Evolutionary conservation across 2,797 vertebrate genomes (phyloP), one percentile per base, ranked within the genome.

Genomic region (Siniperca undulata): DNA sequence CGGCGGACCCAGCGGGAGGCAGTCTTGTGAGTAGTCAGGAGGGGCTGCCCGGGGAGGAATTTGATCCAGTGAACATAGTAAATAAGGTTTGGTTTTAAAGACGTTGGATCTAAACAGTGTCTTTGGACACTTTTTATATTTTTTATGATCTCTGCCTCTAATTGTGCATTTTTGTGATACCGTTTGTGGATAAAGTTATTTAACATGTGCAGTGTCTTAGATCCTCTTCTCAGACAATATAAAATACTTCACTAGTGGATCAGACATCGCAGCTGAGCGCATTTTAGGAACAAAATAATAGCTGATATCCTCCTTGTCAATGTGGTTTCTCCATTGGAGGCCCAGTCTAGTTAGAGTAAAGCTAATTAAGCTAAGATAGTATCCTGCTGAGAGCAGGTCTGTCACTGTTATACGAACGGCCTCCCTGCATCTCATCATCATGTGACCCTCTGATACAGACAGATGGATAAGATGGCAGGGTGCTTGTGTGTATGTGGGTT

Each of bases 21-120:
- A 99, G 98, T 95, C 96, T 99, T 95, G 99, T 99, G 95, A 97
- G 96, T 96, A 77, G 78, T 89, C 86, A 78, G 75, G 64, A 78
- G 86, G 59, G 73, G 38, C 40, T 13, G 20, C 24, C 55, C 13
- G 3, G 53, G 42, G 65, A 59, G 2, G 56, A 48, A 69, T 52
- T 19, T 80, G 34, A 69, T 64, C 50, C 55, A 19, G 59, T 53
- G 0, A 73, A 67, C 42, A 67, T 44, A 68, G 65, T 8, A 62
- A 68, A 76, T 40, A 61, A 17, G 19, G 1, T 30, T 55, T 38
- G 52, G 12, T 59, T 70, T 46, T 22, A 34, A 44, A 73, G 27
- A 48, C n/a, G 24, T 77, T 67, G 69, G 53, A 46, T 12, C 9
- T 9, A 9, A 76, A 61, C 16, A 27, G 62, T 46, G 44, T 42